Percentiles rank a stretch among this genome's conserved stretches.
phyloP scores from a whole-genome alignment of 2,888 invertebrate genomes.

The Cacoxenus indagator region DNA sequence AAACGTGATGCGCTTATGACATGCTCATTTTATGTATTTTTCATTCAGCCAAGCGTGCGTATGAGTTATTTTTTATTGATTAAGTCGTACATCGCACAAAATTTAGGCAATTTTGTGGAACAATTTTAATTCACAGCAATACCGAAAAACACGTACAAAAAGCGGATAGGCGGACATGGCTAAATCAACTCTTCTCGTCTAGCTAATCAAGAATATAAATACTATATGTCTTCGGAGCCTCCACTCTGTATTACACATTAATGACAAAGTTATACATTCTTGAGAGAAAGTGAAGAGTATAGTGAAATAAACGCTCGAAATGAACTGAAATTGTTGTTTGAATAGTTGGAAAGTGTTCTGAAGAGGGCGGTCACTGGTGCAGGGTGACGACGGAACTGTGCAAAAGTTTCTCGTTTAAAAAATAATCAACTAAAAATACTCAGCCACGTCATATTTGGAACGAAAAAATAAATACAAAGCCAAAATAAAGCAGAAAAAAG shows the following conservation, averaged over 20 bases:
- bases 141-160: slow-evolving; percentile 48
- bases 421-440: slow-evolving; percentile 4
- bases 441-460: too few relatives aligned
- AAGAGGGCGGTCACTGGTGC: background rate
- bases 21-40: background rate
- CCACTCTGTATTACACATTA: background rate
- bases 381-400: background rate
- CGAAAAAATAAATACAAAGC: background rate
- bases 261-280: background rate
- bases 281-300: background rate
- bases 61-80: slow-evolving; percentile 17
- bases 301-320: background rate
- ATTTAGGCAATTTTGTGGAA: background rate
- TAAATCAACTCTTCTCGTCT: too few relatives aligned
- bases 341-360: background rate
- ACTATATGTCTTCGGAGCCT: too few relatives aligned
- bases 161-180: too few relatives aligned
- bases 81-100: slow-evolving; percentile 7
- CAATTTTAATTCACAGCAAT: slow-evolving; percentile 53
- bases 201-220: too few relatives aligned
- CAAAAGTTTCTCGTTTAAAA: slow-evolving; percentile 3
- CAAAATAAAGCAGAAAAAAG: background rate
- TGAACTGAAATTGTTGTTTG: background rate
- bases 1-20: slow-evolving; percentile 8
- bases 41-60: background rate